Base-by-base conservation (phyloP, 2,113 vertebrate species). In the Excalfactoria chinensis region DNA sequence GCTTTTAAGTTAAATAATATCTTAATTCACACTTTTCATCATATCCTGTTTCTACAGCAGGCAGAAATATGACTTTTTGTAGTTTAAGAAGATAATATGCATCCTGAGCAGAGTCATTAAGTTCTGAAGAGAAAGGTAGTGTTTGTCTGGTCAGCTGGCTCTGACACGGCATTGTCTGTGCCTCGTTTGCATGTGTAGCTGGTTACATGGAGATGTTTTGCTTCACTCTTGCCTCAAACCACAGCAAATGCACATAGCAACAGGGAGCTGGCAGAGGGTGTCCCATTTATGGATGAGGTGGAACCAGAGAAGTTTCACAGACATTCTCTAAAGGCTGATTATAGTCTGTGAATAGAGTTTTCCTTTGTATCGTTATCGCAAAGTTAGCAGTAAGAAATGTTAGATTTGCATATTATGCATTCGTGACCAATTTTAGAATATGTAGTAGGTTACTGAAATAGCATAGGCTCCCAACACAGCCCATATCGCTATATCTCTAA, bases 21-120 rank as follows among this genome's bases (percentile, higher is more conserved):
- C 32, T 72, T 49, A 59, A n/a, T n/a, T 89, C 9, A 6, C 77
- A 75, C 26, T 40, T 59, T 48, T 84, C 15, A n/a, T 62, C 35
- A 6, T 23, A 18, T 68, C 66, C 56, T 67, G 43, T 72, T 71
- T 73, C 28, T 34, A 48, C 74, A 81, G 69, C 30, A 77, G 51
- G 43, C 40, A 49, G 63, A 87, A 78, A 69, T 9, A 2, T 17
- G 5, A 1, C 5, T 44, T 69, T 56, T 73, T 49, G 28, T 80
- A 25, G 37, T 28, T 74, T 68, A 63, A 35, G 41, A 13, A 35
- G 41, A 16, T 53, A 44, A 35, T 63, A 25, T 26, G 5, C 7
- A 1, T 3, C 4, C 3, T 1, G 15, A 11, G 1, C 44, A 3
- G 11, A 30, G 43, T 60, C 10, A 32, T 71, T 68, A 34, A 34